Evolutionary conservation across 2,888 invertebrate genomes (phyloP), one percentile per base, ranked within the genome.

Genomic region (Steinernema scapterisci): DNA sequence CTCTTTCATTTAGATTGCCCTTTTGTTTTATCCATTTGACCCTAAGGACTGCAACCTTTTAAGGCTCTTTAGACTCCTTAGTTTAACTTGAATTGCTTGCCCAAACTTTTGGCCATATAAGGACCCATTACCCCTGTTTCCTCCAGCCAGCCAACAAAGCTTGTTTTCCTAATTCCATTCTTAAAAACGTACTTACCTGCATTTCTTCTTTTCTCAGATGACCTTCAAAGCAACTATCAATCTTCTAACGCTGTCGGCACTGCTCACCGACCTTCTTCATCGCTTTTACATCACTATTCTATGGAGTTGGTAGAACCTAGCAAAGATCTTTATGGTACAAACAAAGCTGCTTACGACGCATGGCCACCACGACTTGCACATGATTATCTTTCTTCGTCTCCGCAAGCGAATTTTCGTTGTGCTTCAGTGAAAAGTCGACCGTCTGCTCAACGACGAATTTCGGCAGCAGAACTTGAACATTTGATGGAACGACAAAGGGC

Each of bases 391-490:
- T 31, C 52, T 9, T 52, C 63, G 31, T 63, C 63, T 63, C 31
- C 63, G 6, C 5, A 27, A 31, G 63, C 63, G 27, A 25, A 63
- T 31, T 63, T 76, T 19, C 81, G 82, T 71, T 81, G 82, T 76
- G 82, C 81, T 81, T 81, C 82, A 77, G 82, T 81, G 75, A 81
- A 81, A 76, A 80, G 77, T 54, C 76, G 78, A 27, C 76, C 81
- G 38, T 93, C 92, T 0, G 94, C 94, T 23, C 92, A 92, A 78
- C 91, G 88, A 19, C 83, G 95, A 84, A 94, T 95, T 86, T 94
- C 95, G 0, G 93, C 95, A 25, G 93, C 93, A 3, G 95, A 95
- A 89, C 91, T 95, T 76, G 94, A 95, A 90, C 94, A 95, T 89
- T 91, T 95, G 83, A 95, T 95, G 91, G 93, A 94, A 89, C 90